phyloP scores from a whole-genome alignment of 2,888 invertebrate genomes.

The Sarcophaga carnaria region DNA sequence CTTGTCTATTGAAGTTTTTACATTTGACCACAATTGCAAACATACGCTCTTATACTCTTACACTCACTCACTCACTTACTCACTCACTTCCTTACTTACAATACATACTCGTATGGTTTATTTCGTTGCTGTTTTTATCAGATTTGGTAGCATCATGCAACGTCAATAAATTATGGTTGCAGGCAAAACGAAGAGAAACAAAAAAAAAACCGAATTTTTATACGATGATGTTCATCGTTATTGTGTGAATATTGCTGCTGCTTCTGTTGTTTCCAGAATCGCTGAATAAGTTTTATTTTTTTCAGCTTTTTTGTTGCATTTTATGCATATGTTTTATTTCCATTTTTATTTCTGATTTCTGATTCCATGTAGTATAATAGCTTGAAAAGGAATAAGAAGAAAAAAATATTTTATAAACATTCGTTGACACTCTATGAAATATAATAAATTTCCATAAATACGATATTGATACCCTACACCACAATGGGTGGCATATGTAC shows the following conservation, averaged over 20 bases:
- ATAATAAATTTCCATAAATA: constrained; percentile 44
- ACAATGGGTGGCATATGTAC: too few relatives aligned
- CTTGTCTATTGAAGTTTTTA: too few relatives aligned
- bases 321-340: constrained; percentile 34
- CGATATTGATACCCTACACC: neutral
- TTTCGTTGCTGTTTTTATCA: constrained; percentile 43
- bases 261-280: constrained; percentile 22
- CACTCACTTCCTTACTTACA: neutral
- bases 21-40: too few relatives aligned
- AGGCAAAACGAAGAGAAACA: neutral
- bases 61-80: too few relatives aligned
- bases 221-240: constrained; percentile 44
- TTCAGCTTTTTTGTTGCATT: constrained; percentile 19
- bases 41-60: too few relatives aligned
- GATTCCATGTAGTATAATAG: too few relatives aligned
- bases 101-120: neutral
- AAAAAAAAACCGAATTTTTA: neutral
- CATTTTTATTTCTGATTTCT: too few relatives aligned
- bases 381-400: constrained; percentile 8
- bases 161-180: constrained; percentile 62
- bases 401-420: constrained; percentile 12
- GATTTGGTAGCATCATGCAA: constrained; percentile 66
- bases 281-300: constrained; percentile 31
- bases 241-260: neutral
- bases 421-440: neutral